A percentile compares a stretch with the other conserved stretches of the same genome.
Conservation (phyloP, 2,888 invertebrate genomes). For the Chrysolina americana region DNA sequence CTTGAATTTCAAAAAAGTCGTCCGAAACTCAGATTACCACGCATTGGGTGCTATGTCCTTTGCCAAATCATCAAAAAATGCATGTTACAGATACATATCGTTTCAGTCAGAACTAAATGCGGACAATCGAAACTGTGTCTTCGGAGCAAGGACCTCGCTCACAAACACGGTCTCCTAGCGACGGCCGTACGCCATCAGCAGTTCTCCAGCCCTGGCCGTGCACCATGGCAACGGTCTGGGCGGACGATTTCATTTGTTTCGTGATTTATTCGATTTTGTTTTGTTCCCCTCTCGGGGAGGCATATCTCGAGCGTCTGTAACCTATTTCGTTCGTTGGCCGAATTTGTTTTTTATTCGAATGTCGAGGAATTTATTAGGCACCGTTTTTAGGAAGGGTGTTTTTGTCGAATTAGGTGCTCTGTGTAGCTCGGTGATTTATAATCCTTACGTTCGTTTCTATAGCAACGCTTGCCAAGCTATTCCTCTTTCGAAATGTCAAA, state of each 20-base stretch:
- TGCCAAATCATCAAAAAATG: no score
- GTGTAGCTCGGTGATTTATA: background rate
- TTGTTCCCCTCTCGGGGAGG: background rate
- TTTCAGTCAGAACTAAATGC: background rate
- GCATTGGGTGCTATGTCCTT: no score
- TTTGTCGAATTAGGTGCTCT: background rate
- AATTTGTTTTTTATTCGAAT: background rate
- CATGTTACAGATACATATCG: no score
- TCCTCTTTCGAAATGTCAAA: background rate
- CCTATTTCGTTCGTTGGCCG: constrained; percentile 1
- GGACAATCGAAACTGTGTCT: constrained; percentile 73
- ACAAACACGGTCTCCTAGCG: constrained; percentile 47
- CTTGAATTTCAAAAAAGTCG: no score
- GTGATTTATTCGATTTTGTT: constrained; percentile 21
- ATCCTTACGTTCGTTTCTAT: background rate
- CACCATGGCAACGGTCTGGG: constrained; percentile 65
- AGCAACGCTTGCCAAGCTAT: background rate
- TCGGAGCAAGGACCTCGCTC: constrained; percentile 70
- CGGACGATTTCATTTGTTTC: constrained; percentile 27
- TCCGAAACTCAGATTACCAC: no score
- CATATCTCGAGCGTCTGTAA: background rate
- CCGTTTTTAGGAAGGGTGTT: background rate
- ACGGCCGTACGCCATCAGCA: constrained; percentile 13
- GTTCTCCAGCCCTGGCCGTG: constrained; percentile 45
- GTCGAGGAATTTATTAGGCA: constrained; percentile 6